Base-by-base conservation (phyloP, 2,797 vertebrate genomes). In the Bradypodion pumilum region DNA sequence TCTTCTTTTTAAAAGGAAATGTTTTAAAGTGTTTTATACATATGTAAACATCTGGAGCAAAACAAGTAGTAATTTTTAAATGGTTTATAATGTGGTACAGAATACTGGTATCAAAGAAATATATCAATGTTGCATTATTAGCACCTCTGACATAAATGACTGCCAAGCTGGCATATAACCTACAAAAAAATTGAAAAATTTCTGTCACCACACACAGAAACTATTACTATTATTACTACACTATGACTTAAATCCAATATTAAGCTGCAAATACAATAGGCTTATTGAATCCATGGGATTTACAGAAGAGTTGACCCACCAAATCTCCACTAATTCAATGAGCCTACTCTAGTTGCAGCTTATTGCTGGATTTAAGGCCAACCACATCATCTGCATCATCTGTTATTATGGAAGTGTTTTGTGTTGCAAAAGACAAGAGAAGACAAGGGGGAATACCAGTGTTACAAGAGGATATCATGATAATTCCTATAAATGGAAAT, bases 91-190 rank as follows among this genome's bases (percentile, higher is more conserved):
- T 86, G 86, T 90, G 84, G 80, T 86, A 90, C 37, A 82, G 78
- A 79, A 84, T 91, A 90, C 91, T 92, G 83, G 91, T 89, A 92
- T 90, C 88, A 80, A 94, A 73, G 80, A 91, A 91, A 91, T 92
- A 88, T 90, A 92, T 90, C 88, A 86, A 91, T 92, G 91, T 92
- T 91, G 90, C 52, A n/a, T 92, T 90, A 93, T 91, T 92, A 93
- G 88, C 88, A 79, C 87, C 87, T 93, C 90, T 92, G 90, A 89
- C 49, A 90, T 90, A 85, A 84, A 6, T 89, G 73, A 86, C 90
- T 89, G 88, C 92, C 85, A 90, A 91, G 92, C 88, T 92, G 89
- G 91, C 83, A 88, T 87, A 27, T 32, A 85, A 76, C 87, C 92
- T 90, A 76, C 86, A 88, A 69, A 80, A 87, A 81, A 66, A 90